Percentiles rank a stretch among this genome's conserved stretches.
phyloP scores from a whole-genome alignment of 1,140 invertebrate genomes.

The Tetragnatha versicolor region DNA sequence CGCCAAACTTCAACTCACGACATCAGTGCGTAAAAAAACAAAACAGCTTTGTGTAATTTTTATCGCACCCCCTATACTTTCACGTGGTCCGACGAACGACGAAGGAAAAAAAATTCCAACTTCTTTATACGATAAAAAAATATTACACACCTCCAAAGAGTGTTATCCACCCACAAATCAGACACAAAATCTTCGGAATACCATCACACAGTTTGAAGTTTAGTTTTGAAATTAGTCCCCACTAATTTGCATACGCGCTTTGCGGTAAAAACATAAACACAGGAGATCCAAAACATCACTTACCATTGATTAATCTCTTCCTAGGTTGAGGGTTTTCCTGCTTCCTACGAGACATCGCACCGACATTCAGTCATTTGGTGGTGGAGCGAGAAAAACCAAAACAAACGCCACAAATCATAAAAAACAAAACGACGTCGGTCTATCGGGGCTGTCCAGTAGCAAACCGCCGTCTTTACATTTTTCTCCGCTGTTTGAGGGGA shows the following conservation, averaged over 20 bases:
- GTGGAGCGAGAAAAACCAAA: constrained; percentile 17
- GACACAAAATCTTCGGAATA: background rate
- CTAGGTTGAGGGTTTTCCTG: constrained; percentile 60
- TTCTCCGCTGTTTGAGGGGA: constrained; percentile 26
- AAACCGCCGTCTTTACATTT: constrained; percentile 43
- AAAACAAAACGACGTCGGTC: constrained; percentile 40
- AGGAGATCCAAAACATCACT: constrained; percentile 43
- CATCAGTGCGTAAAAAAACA: too few relatives aligned
- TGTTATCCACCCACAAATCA: background rate
- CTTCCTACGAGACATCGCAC: constrained; percentile 59
- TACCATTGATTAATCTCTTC: constrained; percentile 60
- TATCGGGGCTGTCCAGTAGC: constrained; percentile 15
- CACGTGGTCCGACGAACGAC: constrained; percentile 16
- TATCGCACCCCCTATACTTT: background rate
- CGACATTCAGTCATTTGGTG: constrained; percentile 44
- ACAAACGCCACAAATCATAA: constrained; percentile 23
- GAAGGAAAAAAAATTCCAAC: constrained; percentile 9
- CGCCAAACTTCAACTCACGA: too few relatives aligned
- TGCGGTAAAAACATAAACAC: too few relatives aligned
- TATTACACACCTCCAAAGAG: background rate
- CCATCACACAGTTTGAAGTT: background rate
- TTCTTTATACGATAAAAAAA: background rate
- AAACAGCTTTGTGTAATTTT: background rate
- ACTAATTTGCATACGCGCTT: too few relatives aligned
- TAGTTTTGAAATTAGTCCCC: too few relatives aligned